Base-by-base conservation (phyloP, 2,113 vertebrate genomes). In the Willisornis vidua region DNA sequence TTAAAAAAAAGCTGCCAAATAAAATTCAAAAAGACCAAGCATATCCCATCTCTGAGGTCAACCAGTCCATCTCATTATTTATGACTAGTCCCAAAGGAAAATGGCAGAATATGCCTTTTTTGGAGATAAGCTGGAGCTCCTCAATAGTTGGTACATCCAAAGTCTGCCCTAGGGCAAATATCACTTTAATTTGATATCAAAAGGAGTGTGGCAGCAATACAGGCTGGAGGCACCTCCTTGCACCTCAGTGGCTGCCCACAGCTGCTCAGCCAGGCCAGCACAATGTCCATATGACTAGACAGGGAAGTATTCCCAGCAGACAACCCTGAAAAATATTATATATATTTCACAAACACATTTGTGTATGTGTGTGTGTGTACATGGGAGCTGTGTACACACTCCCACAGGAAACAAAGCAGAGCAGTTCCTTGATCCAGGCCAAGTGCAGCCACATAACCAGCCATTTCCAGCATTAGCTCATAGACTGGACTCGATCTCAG, bases 51-150 rank as follows among this genome's bases (percentile, higher is more conserved):
- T 83, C 80, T 63, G 66, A 92, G 84, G 72, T 87, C 86, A 95
- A 89, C 29, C 29, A 91, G 61, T 20, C 81, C 22, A 57, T 76
- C 78, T 89, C 37, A 52, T 75, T 94, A 96, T 95, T 96, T 95
- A 95, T 93, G 91, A 78, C 41, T 41, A 83, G 58, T 90, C 89
- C 82, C 63, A 6, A 72, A 78, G 89, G 80, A 96, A 94, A 93
- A 91, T 28, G 31, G 87, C 75, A 91, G 45, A 10, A 52, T 77
- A 87, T 91, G 92, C 71, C 96, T 91, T 92, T 97, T 95, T 94
- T 95, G 88, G 96, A 75, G 59, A 75, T 92, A 66, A 76, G 66
- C 49, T 93, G 52, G 73, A 92, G 61, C 57, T 84, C 48, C 63
- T 90, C 51, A 89, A 75, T 73, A 89, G 84, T 39, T 79, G 73